These are phyloP conservation scores for Mustelus asterias DNA, from an alignment of 2,113 vertebrate species.

Conservation along the genomic window DNA sequence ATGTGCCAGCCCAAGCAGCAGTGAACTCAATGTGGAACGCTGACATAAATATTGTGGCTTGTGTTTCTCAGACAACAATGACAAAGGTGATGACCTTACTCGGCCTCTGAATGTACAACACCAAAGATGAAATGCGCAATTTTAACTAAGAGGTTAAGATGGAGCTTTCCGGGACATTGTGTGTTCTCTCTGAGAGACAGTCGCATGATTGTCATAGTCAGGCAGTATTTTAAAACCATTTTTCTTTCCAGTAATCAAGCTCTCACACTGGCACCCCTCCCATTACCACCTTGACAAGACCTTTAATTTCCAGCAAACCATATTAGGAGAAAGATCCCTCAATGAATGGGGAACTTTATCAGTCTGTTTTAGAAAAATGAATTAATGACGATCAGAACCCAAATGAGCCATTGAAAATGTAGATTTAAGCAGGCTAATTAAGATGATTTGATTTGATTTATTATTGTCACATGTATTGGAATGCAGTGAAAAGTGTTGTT, in stretches of 20 bases:
- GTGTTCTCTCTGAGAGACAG: not conserved
- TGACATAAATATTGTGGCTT: not conserved
- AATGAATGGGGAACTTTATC: not conserved
- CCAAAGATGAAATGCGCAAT: not conserved
- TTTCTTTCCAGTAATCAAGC: not conserved
- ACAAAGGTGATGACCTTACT: conserved; percentile 23
- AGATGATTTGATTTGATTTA: no score
- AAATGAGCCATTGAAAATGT: not conserved
- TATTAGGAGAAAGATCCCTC: not conserved
- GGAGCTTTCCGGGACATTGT: not conserved
- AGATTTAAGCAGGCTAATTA: not conserved
- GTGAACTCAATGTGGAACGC: not conserved
- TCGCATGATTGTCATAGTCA: not conserved
- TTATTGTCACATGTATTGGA: no score
- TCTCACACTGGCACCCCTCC: not conserved
- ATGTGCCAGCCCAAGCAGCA: not conserved
- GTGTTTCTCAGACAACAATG: not conserved
- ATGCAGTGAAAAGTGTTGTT: no score
- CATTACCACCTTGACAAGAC: not conserved
- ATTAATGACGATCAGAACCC: not conserved
- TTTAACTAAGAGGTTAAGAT: conserved; percentile 4
- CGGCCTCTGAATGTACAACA: not conserved
- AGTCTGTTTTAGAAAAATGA: not conserved
- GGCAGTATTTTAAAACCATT: not conserved
- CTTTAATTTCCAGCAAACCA: not conserved